A percentile compares a stretch with the other conserved stretches of the same genome.
phyloP scores from a whole-genome alignment of 2,888 invertebrate species.

The Amphipoea lucens region DNA sequence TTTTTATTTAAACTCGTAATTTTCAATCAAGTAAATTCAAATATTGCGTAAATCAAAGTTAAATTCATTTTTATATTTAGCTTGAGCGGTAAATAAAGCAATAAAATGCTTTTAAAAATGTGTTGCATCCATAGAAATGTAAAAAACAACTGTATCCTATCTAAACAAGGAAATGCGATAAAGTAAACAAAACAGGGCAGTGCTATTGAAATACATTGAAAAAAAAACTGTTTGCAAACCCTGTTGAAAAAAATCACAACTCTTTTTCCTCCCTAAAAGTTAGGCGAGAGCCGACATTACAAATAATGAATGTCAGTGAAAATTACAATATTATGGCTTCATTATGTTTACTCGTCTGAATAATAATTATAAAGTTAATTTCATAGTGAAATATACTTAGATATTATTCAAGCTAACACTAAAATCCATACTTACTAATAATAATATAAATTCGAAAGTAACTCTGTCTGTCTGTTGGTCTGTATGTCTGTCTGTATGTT shows the following conservation, averaged over 20 bases:
- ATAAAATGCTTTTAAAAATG: not conserved
- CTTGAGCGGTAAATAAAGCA: not conserved
- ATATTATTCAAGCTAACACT: not conserved
- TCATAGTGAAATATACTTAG: not conserved
- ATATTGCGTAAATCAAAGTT: not conserved
- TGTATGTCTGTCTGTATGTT: too few species aligned
- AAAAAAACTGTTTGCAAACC: not conserved
- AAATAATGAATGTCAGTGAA: not conserved
- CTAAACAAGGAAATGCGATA: constrained; percentile 28
- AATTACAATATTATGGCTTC: not conserved
- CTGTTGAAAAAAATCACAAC: constrained; percentile 17
- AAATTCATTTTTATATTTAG: not conserved
- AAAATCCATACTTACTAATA: not conserved
- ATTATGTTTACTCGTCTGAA: not conserved
- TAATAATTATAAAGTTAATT: not conserved
- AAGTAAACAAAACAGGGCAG: constrained; percentile 32
- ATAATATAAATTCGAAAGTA: too few species aligned
- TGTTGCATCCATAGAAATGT: not conserved
- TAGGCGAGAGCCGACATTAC: not conserved
- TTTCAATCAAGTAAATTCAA: not conserved
- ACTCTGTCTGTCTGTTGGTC: too few species aligned
- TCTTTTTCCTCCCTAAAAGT: constrained; percentile 5
- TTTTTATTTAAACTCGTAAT: not conserved
- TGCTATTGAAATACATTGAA: constrained; percentile 29
- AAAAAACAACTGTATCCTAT: constrained; percentile 8